Evolutionary conservation across 2,888 invertebrate species (phyloP).

Genomic region (Lissocephala sabroskyi): DNA sequence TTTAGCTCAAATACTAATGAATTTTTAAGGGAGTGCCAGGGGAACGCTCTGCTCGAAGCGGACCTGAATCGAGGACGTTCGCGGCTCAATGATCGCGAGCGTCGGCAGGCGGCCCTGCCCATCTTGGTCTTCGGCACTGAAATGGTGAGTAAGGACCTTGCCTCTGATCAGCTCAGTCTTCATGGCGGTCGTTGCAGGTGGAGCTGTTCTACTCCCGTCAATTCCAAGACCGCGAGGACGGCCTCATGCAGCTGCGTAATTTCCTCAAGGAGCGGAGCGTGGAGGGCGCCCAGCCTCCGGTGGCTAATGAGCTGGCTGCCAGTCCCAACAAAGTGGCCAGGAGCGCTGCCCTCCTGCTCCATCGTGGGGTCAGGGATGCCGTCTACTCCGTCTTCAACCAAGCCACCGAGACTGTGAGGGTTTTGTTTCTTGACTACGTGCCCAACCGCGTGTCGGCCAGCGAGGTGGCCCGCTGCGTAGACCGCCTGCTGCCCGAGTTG

Average conservation of each 20-base stretch:
- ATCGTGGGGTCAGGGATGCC: conserved; percentile 87
- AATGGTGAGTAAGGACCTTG: conserved; percentile 75
- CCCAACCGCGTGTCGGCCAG: conserved; percentile 87
- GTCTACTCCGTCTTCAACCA: conserved; percentile 91
- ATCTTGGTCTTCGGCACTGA: conserved; percentile 93
- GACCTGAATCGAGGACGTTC: conserved; percentile 72
- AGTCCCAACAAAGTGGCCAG: conserved; percentile 83
- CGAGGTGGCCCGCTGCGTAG: conserved; percentile 86
- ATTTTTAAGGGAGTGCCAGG: conserved; percentile 82
- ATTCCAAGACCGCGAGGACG: conserved; percentile 91
- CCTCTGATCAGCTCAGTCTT: no score
- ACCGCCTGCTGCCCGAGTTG: conserved; percentile 86
- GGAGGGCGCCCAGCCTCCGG: conserved; percentile 64
- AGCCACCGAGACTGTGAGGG: conserved; percentile 85
- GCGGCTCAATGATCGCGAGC: conserved; percentile 83
- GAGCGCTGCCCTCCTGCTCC: conserved; percentile 85
- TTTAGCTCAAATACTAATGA: conserved; percentile 87
- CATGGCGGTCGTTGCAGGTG: conserved; percentile 75
- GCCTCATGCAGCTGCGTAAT: conserved; percentile 78
- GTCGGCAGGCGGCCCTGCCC: conserved; percentile 89
- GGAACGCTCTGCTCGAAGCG: conserved; percentile 72
- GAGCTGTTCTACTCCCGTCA: conserved; percentile 93
- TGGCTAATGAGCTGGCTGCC: conserved; percentile 48
- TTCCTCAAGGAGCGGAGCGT: conserved; percentile 68
- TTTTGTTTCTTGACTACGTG: conserved; percentile 88